Evolutionary conservation across 64 coral and sea anemone genomes (phyloP), one percentile per base, ranked within the genome.

Genomic region (Montipora cactus): DNA sequence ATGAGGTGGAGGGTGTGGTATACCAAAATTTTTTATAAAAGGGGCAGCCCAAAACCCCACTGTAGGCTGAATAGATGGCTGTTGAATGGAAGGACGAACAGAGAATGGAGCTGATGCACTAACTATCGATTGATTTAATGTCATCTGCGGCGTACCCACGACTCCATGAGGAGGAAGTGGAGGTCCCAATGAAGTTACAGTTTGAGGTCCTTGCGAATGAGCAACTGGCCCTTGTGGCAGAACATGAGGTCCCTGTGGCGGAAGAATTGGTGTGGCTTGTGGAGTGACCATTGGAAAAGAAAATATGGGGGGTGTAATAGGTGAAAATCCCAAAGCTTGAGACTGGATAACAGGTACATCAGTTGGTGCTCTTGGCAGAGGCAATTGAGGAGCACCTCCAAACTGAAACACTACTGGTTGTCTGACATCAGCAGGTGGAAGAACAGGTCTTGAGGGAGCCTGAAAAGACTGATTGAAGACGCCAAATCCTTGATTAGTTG

Each of bases 21-120:
- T 37, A 9, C 68, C 37, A 37, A 37, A 9, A 19, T 7, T 48
- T 1, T 0, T 49, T 10, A 44, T 1, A 8, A 23, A n/a, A 72
- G 82, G 82, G 19, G 82, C 82, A 12, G 9, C 18, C 82, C 82
- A 86, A 50, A 47, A 86, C 19, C 82, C 82, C 21, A 51, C 18
- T 81, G 52, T 18, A n/a, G 4, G 19, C 20, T 71, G 68, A 71
- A 21, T 23, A 50, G 45, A 5, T 19, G 13, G 67, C 19, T 23
- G 66, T 52, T 67, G 80, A 64, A 66, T 15, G 28, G 80, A 3
- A 47, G 55, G 5, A 0, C 5, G 82, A 19, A 16, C 37, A 4
- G 8, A 14, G 45, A 86, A 86, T 7, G 48, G 82, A 72, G 66
- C 13, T 50, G 1, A 44, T 20, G 66, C 14, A 21, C 19, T 44